A percentile compares a stretch with the other conserved stretches of the same genome.
Conservation (phyloP, 92 coral and sea anemone genomes). For the Bergia sp. region DNA sequence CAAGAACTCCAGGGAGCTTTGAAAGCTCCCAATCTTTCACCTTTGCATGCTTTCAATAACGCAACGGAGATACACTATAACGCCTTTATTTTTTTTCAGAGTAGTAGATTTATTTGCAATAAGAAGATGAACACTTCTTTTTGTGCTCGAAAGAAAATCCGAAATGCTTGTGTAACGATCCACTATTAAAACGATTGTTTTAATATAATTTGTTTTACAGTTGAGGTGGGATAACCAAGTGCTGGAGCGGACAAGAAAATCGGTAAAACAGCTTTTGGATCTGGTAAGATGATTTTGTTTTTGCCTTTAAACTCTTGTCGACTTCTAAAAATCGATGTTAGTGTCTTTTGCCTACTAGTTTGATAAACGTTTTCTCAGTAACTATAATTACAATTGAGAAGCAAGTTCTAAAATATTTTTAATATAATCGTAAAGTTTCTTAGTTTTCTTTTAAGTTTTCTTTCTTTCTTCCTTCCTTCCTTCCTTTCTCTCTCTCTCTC, state of each 20-base stretch:
- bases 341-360: no score
- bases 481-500: no score
- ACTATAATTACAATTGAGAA: no score
- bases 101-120: background rate
- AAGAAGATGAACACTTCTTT: background rate
- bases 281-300: background rate
- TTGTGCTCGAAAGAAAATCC: background rate
- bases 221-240: background rate
- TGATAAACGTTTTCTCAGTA: no score
- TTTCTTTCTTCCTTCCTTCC: no score
- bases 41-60: no score
- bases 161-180: background rate
- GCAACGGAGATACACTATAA: background rate
- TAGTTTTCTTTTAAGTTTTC: no score
- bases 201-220: background rate
- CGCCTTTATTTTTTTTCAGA: no score
- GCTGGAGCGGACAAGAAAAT: background rate
- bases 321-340: no score
- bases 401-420: no score
- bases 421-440: no score
- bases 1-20: background rate
- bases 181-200: background rate
- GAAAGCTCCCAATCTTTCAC: no score
- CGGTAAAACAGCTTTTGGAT: background rate
- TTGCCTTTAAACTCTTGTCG: background rate